Percentiles rank a stretch among this genome's conserved stretches.
Conservation (phyloP, 2,888 invertebrate genomes). For the Callyntrura sp. region DNA sequence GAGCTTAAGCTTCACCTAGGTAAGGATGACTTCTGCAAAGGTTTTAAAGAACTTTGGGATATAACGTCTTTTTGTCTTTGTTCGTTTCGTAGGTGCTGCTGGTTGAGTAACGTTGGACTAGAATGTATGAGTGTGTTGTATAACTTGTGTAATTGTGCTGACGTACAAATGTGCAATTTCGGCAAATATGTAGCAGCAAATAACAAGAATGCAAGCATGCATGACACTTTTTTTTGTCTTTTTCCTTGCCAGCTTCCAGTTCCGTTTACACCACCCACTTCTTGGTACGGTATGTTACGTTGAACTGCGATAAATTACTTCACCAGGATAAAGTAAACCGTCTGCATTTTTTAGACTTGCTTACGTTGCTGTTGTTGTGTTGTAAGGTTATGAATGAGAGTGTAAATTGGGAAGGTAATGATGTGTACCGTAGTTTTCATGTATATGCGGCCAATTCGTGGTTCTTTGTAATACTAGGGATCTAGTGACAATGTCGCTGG, state of each 20-base stretch:
- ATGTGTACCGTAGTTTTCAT: background rate
- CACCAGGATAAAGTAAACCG: constrained; percentile 46
- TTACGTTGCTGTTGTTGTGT: no score
- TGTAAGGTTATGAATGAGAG: no score
- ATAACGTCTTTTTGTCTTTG: background rate
- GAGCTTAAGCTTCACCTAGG: no score
- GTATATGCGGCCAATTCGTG: constrained; percentile 6
- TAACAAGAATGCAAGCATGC: background rate
- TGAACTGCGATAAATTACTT: background rate
- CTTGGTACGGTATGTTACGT: background rate
- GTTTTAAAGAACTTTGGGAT: background rate
- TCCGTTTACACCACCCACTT: constrained; percentile 46
- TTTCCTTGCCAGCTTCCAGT: constrained; percentile 16
- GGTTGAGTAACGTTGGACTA: no score
- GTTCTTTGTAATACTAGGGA: no score
- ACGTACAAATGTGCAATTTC: constrained; percentile 35
- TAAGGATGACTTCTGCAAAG: no score
- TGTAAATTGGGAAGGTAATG: constrained; percentile 25
- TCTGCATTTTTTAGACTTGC: no score
- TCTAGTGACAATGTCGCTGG: no score
- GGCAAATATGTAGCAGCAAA: background rate
- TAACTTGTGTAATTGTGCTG: no score
- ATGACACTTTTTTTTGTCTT: constrained; percentile 42
- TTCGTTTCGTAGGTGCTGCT: background rate
- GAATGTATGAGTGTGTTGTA: no score